Conservation (phyloP, 2,797 vertebrate genomes). For the Manis crassicaudata region DNA sequence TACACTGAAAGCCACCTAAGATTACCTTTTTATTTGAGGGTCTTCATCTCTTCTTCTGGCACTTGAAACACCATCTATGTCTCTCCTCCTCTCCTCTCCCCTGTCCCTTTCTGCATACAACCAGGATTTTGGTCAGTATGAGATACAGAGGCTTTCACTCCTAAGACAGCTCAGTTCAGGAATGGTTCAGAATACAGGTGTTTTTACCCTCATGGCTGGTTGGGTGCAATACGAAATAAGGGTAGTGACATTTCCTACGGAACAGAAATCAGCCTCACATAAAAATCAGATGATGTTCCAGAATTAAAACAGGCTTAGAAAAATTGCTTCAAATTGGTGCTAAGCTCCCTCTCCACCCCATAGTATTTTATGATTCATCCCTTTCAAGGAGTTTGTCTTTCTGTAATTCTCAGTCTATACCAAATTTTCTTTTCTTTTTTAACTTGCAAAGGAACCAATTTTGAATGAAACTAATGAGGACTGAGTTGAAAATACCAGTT, state of each 20-base stretch:
- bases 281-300: background rate
- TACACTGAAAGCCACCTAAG: background rate
- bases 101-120: background rate
- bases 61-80: background rate
- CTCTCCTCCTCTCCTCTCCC: background rate
- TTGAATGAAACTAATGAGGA: constrained; percentile 45
- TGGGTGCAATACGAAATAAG: background rate
- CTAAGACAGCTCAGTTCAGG: background rate
- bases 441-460: constrained; percentile 25
- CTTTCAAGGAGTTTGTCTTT: background rate
- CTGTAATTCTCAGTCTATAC: background rate
- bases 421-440: background rate
- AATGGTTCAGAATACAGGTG: background rate
- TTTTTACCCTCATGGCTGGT: background rate
- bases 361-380: background rate
- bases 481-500: constrained; percentile 29
- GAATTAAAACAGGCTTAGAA: constrained; percentile 2
- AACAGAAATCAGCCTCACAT: background rate
- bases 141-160: background rate
- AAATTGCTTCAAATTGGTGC: constrained; percentile 1
- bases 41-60: background rate
- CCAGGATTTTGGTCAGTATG: background rate
- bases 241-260: background rate
- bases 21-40: constrained; percentile 14
- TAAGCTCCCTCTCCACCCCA: background rate